phyloP scores from a whole-genome alignment of 2,888 invertebrate species.

The Parthenolecanium corni region DNA sequence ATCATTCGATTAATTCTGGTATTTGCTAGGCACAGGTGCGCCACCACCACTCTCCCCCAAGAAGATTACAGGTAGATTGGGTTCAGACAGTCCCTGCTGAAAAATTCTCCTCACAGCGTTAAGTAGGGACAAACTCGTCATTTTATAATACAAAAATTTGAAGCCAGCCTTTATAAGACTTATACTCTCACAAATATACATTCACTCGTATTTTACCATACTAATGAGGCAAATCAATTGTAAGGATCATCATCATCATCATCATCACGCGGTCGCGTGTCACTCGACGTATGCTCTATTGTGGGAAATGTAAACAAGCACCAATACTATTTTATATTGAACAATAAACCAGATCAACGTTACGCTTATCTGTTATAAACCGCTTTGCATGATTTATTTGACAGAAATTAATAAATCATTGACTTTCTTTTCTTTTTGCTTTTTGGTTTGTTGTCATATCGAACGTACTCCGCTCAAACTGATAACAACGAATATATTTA shows the following conservation, averaged over 20 bases:
- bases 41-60: no score
- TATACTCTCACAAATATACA: no score
- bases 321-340: conserved; percentile 14
- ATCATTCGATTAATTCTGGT: no score
- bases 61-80: no score
- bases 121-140: no score
- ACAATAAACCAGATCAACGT: conserved; percentile 18
- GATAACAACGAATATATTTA: no score
- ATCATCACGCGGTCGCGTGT: conserved; percentile 8
- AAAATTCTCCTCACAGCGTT: no score
- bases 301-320: conserved; percentile 27
- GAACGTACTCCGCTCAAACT: background rate
- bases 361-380: conserved; percentile 21
- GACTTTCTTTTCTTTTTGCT: background rate
- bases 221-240: conserved; percentile 26
- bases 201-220: conserved; percentile 7
- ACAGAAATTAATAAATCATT: conserved; percentile 26
- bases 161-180: no score
- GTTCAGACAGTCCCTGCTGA: no score
- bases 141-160: no score
- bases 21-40: no score
- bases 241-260: conserved; percentile 12
- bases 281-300: conserved; percentile 20
- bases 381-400: conserved; percentile 27
- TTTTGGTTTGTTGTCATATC: background rate